Percentiles rank a stretch among this genome's conserved stretches.
phyloP scores from a whole-genome alignment of 2,113 vertebrate genomes.

The Megaleporinus macrocephalus region DNA sequence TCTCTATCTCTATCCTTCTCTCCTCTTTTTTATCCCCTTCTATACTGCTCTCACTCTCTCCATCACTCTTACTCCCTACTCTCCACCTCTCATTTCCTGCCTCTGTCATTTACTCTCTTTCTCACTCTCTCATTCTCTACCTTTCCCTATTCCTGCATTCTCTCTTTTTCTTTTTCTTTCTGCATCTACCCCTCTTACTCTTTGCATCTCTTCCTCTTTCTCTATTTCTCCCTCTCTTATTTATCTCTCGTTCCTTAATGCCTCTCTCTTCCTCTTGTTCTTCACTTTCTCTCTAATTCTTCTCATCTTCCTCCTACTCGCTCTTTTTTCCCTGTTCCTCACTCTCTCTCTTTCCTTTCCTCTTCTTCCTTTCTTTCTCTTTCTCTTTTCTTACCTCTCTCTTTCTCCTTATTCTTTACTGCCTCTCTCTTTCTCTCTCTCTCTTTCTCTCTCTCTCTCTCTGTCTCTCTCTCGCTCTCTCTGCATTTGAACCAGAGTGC shows the following conservation, averaged over 20 bases:
- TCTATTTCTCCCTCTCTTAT: background rate
- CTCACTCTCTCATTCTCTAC: too few species aligned
- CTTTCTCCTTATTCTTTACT: background rate
- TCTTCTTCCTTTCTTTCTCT: background rate
- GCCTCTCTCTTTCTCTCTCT: background rate
- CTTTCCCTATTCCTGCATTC: too few species aligned
- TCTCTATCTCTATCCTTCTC: background rate
- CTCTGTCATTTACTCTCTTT: too few species aligned
- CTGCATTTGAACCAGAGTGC: conserved; percentile 29
- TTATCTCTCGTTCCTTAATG: background rate
- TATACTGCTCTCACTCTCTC: too few species aligned
- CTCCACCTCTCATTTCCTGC: too few species aligned
- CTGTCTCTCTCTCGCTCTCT: background rate
- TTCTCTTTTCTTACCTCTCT: background rate
- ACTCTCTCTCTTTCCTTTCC: background rate
- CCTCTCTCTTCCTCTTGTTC: background rate
- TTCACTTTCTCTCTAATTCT: background rate
- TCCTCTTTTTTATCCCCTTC: background rate
- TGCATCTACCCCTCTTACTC: too few species aligned
- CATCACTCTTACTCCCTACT: too few species aligned
- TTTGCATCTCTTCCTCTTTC: too few species aligned
- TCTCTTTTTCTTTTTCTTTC: too few species aligned
- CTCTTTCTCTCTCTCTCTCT: background rate
- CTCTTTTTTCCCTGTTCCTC: too few species aligned
- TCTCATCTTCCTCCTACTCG: background rate